A percentile compares a stretch with the other conserved stretches of the same genome.
phyloP scores from a whole-genome alignment of 2,113 vertebrate species.

The Platysteira castanea region DNA sequence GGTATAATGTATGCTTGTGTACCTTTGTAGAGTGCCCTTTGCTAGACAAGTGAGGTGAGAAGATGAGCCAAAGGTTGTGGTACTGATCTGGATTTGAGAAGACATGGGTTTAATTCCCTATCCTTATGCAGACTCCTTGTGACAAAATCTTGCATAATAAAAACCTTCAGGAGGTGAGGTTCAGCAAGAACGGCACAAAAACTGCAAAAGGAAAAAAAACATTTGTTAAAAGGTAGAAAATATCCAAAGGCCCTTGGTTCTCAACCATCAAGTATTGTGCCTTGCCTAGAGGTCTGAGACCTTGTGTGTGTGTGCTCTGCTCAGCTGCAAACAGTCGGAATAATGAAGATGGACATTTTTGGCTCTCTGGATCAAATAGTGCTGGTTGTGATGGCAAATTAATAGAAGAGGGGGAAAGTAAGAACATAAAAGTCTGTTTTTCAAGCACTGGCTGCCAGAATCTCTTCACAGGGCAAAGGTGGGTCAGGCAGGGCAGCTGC shows the following conservation, averaged over 20 bases:
- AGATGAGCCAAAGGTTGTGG: constrained; percentile 10
- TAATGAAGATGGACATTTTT: neutral
- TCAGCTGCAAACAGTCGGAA: neutral
- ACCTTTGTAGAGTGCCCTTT: neutral
- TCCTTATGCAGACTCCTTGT: neutral
- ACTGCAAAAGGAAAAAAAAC: neutral
- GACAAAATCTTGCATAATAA: neutral
- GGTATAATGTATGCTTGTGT: neutral
- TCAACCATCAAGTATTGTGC: neutral
- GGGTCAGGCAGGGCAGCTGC: neutral
- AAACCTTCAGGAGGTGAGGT: neutral
- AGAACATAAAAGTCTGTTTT: constrained; percentile 14
- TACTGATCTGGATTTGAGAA: constrained; percentile 18
- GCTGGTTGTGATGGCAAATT: neutral
- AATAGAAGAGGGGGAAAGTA: neutral
- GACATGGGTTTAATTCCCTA: neutral
- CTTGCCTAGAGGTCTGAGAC: neutral
- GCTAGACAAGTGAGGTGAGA: neutral
- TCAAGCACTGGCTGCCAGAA: neutral
- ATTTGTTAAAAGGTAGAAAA: neutral
- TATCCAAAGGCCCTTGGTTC: neutral
- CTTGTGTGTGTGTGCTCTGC: neutral
- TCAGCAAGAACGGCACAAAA: neutral
- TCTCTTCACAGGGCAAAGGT: constrained; percentile 5
- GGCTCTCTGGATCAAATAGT: neutral